Base-by-base conservation (phyloP, 2,888 invertebrate genomes). In the Taphrorychus bicolor region DNA sequence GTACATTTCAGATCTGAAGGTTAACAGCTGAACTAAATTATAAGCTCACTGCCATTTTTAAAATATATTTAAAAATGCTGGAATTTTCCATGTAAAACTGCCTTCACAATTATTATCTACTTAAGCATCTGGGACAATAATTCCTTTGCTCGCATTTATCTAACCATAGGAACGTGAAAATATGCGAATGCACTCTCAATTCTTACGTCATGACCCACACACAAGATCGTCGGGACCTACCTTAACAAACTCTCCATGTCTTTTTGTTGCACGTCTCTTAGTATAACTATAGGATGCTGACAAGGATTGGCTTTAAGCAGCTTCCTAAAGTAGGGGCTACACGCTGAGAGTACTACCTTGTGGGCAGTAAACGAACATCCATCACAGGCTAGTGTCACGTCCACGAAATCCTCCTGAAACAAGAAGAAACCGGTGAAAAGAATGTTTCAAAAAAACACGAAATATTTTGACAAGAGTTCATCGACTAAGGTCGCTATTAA, bases 341-440 rank as follows among this genome's bases (percentile, higher is more conserved):
- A 95, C 71, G 95, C 95, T 73, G 95, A 95, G 73, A 96, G 86
- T 76, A 96, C 95, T 76, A 87, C 88, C 87, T 94, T 94, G 85
- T 95, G 95, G 68, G 95, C 95, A 73, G 92, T 92, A 83, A 95
- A 94, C 70, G 92, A 93, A 76, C 91, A 91, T 71, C 91, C 91
- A 80, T 95, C 94, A 86, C 95, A 95, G 77, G 95, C 95, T 76
- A 95, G 87, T 65, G 95, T 95, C 78, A 95, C 95, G 83, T 95
- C 95, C 69, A 95, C 94, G 83, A 95, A 95, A 84, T 95, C 94
- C 85, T 95, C 94, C 83, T 70, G 68, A 40, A 64, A 64, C 3
- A 60, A 59, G 14, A 53, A 24, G 9, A 23, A 45, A 51, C 18
- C 18, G n/a, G n/a, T n/a, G 9, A 32, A 32, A 32, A 32, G 32